Evolutionary conservation across 2,113 vertebrate genomes (phyloP).

Genomic region (Thalassoma bifasciatum): DNA sequence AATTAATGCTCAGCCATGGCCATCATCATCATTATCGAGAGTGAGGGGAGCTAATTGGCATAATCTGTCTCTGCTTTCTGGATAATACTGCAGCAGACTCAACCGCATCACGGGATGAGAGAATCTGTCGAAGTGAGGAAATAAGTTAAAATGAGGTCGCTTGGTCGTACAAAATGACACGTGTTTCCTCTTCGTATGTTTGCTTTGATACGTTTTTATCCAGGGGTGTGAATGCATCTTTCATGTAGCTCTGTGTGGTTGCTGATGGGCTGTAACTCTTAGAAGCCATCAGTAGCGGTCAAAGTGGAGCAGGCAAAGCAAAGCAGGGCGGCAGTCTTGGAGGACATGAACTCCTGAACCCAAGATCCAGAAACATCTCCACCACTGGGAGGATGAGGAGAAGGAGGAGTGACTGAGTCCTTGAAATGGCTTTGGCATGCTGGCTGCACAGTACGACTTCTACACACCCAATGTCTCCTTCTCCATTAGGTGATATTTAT

Average conservation of each 20-base stretch:
- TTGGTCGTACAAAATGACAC: neutral
- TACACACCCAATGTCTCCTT: conserved; percentile 19
- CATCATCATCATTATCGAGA: conserved; percentile 42
- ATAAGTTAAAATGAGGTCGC: neutral
- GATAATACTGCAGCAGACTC: neutral
- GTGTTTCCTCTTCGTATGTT: neutral
- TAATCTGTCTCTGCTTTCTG: conserved; percentile 23
- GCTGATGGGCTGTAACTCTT: neutral
- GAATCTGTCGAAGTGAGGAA: neutral
- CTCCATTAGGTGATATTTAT: conserved; percentile 38
- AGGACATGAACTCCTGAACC: conserved; percentile 60
- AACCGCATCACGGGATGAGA: neutral
- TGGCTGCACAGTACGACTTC: conserved; percentile 19
- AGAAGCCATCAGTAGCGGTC: conserved; percentile 2
- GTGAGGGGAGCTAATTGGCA: conserved; percentile 19
- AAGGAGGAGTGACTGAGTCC: conserved; percentile 21
- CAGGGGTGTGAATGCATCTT: neutral
- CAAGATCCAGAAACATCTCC: conserved; percentile 25
- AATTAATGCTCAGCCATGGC: conserved; percentile 32
- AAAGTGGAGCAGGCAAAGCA: conserved; percentile 1
- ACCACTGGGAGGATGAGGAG: conserved; percentile 14
- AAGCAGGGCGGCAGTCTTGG: conserved; percentile 28
- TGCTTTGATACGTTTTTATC: neutral
- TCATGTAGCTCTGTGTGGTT: neutral
- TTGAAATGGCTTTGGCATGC: conserved; percentile 55